Evolutionary conservation across 1,140 invertebrate genomes (phyloP), one percentile per base, ranked within the genome.

Genomic region (Pollicipes pollicipes): DNA sequence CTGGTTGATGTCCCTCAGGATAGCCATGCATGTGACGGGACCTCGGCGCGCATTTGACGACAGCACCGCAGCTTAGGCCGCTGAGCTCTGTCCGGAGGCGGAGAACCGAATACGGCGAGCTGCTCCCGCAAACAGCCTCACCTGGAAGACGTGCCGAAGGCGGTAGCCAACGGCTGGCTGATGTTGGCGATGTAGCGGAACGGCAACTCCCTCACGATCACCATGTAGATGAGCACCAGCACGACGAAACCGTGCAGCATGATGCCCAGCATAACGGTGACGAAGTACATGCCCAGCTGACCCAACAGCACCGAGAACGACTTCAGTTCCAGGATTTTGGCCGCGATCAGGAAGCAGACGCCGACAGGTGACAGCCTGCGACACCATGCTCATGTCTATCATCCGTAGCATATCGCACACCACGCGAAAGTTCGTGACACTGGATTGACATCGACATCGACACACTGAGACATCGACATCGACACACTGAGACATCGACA

Each of bases 101-200:
- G 32, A 35, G 32, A 35, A 4, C 32, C 4, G 4, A 35, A 4
- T 6, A 4, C 16, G 32, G 16, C 32, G 32, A 16, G 4, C 32
- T 6, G 32, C 32, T 16, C 32, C 4, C 4, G 32, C 4, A 35
- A 16, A 16, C 32, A 26, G 10, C 29, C 69, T 72, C 81, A 90
- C 90, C 90, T 91, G n/a, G 92, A 95, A 70, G 90, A 89, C 67
- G 93, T 96, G 77, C 92, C 92, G 78, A 95, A 95, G 45, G 92
- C 93, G 0, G 93, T 95, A 10, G 88, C 87, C 78, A 93, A 82
- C 27, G 93, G 91, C 78, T 95, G 91, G 73, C 88, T 85, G 83
- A 95, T 89, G 77, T 90, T 88, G n/a, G 83, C 84, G 74, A 95
- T 86, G 73, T 88, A 90, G 71, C 83, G 84, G 80, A 92, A 93